phyloP scores from a whole-genome alignment of 2,888 invertebrate species.

The Cecidostiba fungosa region DNA sequence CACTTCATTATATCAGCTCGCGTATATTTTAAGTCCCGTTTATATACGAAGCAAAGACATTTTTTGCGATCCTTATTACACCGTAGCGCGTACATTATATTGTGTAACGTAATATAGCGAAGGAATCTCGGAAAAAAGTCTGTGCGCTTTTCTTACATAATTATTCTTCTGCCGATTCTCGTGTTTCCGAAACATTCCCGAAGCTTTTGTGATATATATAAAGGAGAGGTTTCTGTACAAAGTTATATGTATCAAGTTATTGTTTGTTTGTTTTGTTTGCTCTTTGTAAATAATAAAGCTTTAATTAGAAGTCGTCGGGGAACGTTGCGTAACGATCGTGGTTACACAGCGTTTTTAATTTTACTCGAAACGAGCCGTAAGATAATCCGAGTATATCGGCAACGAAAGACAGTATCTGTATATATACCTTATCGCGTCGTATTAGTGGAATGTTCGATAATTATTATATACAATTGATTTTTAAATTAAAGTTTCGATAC shows the following conservation, averaged over 20 bases:
- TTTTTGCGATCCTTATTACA: not conserved
- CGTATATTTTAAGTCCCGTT: no score
- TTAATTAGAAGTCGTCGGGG: not conserved
- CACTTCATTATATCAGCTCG: no score
- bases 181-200: not conserved
- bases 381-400: conserved; percentile 23
- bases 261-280: not conserved
- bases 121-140: not conserved
- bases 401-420: conserved; percentile 32
- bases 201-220: conserved; percentile 16
- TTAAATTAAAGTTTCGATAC: not conserved
- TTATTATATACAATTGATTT: conserved; percentile 15
- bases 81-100: not conserved
- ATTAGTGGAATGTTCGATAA: conserved; percentile 50
- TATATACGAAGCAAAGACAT: not conserved
- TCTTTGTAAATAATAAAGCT: conserved; percentile 35
- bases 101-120: not conserved
- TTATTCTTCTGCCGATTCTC: conserved; percentile 12
- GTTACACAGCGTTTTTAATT: conserved; percentile 40
- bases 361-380: not conserved
- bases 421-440: not conserved
- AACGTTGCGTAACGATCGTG: conserved; percentile 28
- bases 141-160: not conserved
- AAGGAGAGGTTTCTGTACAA: not conserved
- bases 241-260: not conserved